Evolutionary conservation across 2,888 invertebrate genomes (phyloP).

Genomic region (Octonoba sinensis): DNA sequence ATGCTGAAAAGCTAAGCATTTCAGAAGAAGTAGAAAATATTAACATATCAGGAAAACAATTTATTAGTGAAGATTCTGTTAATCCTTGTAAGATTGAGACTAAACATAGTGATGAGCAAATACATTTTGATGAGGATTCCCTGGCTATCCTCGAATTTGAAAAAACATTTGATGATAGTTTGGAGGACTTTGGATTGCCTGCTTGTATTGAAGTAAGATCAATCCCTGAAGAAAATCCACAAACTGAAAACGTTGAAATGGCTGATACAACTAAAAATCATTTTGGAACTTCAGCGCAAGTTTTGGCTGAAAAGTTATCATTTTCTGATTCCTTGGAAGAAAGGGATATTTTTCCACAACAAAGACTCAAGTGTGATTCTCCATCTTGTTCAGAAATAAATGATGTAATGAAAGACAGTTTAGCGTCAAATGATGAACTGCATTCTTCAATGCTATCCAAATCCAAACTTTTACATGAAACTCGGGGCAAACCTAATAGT

Average conservation of each 20-base stretch:
- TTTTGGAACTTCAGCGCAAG: slow-evolving; percentile 46
- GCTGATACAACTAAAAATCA: not conserved
- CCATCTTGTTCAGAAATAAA: slow-evolving; percentile 24
- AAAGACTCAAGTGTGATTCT: slow-evolving; percentile 4
- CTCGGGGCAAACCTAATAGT: not conserved
- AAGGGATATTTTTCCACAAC: not conserved
- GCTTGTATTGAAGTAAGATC: not conserved
- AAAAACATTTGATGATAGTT: slow-evolving; percentile 53
- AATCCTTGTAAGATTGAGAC: not conserved
- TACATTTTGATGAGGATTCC: slow-evolving; percentile 52
- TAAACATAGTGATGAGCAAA: slow-evolving; percentile 28
- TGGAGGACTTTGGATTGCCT: slow-evolving; percentile 33
- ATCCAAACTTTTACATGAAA: not conserved
- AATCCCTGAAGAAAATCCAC: slow-evolving; percentile 8
- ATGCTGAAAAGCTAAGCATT: slow-evolving; percentile 37
- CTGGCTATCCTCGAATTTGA: slow-evolving; percentile 50
- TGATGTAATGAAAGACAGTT: slow-evolving; percentile 34
- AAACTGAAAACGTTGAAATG: slow-evolving; percentile 2
- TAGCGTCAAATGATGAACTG: slow-evolving; percentile 6
- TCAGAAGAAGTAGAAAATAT: slow-evolving; percentile 43
- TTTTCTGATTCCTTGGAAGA: not conserved
- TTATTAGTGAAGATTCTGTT: slow-evolving; percentile 40
- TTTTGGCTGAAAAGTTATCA: slow-evolving; percentile 26
- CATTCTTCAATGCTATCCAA: not conserved
- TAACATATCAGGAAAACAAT: slow-evolving; percentile 9